phyloP scores from a whole-genome alignment of 2,113 vertebrate species.

The Mastomys coucha region DNA sequence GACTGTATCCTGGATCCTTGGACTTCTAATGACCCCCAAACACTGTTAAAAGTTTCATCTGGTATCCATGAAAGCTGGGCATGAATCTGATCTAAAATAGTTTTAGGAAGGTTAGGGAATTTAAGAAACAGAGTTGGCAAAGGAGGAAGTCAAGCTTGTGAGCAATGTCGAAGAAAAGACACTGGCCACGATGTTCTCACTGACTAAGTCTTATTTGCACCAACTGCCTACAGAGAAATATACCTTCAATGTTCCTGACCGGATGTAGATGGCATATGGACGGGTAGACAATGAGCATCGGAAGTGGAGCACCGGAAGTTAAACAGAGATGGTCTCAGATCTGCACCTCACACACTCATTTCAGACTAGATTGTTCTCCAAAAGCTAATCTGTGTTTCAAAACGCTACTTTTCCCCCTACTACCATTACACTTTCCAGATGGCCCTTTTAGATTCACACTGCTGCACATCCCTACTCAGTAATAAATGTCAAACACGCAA shows the following conservation, averaged over 20 bases:
- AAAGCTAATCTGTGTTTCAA: background rate
- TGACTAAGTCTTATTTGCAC: background rate
- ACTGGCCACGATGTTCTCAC: background rate
- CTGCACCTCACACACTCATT: background rate
- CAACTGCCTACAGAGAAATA: background rate
- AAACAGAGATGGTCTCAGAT: background rate
- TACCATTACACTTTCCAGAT: background rate
- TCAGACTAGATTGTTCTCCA: background rate
- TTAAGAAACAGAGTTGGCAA: background rate
- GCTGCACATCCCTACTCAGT: background rate
- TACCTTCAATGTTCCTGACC: background rate
- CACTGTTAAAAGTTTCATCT: background rate
- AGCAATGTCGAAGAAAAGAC: background rate
- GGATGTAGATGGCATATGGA: background rate
- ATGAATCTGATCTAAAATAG: background rate
- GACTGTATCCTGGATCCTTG: background rate
- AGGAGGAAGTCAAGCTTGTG: background rate
- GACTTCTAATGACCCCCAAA: background rate
- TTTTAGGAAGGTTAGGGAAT: background rate
- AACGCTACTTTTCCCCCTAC: background rate
- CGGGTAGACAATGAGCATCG: rapidly evolving
- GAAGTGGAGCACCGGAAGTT: background rate
- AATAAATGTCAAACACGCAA: background rate
- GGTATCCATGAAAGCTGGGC: background rate
- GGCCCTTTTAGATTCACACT: background rate